A percentile compares a stretch with the other conserved stretches of the same genome.
Evolutionary conservation across 2,797 vertebrate genomes (phyloP).

Genomic region (Poecilia picta): DNA sequence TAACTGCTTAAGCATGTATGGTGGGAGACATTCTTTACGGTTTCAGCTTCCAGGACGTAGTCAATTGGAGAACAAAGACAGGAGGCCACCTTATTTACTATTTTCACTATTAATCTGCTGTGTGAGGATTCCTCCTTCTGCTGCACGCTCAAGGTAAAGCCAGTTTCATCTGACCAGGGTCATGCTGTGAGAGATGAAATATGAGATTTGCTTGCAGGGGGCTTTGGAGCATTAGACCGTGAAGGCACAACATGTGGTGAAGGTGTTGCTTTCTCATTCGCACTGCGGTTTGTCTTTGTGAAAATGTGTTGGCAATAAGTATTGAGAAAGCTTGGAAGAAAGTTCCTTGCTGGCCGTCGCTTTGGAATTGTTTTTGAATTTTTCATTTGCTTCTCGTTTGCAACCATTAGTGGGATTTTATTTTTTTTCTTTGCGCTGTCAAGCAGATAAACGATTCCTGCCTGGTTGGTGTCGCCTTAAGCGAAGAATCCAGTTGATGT

Average conservation of each 20-base stretch:
- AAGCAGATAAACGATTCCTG: neutral
- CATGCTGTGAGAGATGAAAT: constrained; percentile 26
- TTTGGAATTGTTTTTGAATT: neutral
- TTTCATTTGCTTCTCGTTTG: neutral
- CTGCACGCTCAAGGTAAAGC: constrained; percentile 1
- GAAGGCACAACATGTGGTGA: constrained; percentile 34
- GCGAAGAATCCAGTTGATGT: neutral
- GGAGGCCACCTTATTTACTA: constrained; percentile 2
- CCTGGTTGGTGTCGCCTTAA: neutral
- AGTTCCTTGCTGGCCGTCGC: neutral
- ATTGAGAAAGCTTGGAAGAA: neutral
- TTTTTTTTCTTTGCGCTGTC: neutral
- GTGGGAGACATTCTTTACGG: constrained; percentile 25
- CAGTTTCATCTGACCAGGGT: constrained; percentile 20
- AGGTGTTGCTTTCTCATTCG: constrained; percentile 5
- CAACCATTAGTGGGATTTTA: neutral
- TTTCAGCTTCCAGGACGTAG: constrained; percentile 9
- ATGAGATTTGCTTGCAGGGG: constrained; percentile 18
- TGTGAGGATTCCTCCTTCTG: constrained; percentile 10
- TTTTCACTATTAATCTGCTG: constrained; percentile 3
- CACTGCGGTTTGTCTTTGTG: neutral
- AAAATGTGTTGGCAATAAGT: neutral
- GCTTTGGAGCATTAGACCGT: constrained; percentile 11
- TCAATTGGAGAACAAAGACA: neutral
- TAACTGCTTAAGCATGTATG: constrained; percentile 45